These are phyloP conservation scores for Limanda limanda DNA, from an alignment of 2,113 vertebrate species.

Conservation along the genomic window DNA sequence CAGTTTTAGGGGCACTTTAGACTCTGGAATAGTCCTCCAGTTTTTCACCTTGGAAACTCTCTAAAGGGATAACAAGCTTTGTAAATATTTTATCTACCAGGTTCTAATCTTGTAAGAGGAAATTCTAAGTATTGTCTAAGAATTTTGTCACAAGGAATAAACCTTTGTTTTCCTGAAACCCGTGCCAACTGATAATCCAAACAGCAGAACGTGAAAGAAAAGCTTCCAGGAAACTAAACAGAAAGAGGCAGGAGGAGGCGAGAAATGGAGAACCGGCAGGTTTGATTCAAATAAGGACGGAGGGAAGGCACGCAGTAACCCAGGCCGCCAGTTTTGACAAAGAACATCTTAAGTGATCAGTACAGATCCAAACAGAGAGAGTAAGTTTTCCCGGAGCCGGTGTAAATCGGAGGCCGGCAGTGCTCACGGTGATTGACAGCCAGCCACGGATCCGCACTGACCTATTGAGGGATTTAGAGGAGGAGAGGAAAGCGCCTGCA, in stretches of 20 bases:
- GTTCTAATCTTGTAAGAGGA: not conserved
- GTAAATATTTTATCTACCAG: not conserved
- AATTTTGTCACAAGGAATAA: not conserved
- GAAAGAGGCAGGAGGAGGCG: not conserved
- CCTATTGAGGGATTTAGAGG: conserved; percentile 48
- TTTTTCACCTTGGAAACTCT: not conserved
- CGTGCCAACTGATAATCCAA: not conserved
- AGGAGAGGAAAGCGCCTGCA: not conserved
- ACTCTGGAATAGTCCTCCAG: not conserved
- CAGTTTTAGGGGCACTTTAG: no score
- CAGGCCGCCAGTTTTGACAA: not conserved
- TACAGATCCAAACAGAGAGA: not conserved
- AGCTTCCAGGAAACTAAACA: not conserved
- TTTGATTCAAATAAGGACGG: not conserved
- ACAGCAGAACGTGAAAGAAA: not conserved
- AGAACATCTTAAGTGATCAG: not conserved
- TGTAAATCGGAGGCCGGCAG: not conserved
- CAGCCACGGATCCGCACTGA: not conserved
- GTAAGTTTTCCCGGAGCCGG: not conserved
- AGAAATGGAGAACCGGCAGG: not conserved
- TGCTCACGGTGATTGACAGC: not conserved
- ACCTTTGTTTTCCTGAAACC: not conserved
- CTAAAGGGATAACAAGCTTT: not conserved
- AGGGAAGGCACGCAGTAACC: not conserved
- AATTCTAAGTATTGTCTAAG: not conserved